Conservation (phyloP, 2,797 vertebrate species). For the Phataginus tricuspis region DNA sequence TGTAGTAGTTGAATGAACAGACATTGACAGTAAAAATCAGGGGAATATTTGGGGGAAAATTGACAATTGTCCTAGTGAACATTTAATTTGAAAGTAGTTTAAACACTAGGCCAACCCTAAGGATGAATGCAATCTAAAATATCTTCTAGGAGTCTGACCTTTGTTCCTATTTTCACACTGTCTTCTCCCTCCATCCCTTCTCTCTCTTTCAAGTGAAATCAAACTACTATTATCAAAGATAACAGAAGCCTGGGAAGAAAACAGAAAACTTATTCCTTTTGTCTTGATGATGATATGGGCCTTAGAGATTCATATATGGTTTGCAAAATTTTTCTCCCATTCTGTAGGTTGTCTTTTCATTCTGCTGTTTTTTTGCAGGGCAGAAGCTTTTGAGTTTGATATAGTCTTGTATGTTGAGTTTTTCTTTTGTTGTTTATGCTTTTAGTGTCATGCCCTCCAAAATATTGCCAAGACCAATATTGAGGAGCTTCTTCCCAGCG, state of each 20-base stretch:
- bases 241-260: neutral
- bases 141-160: neutral
- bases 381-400: neutral
- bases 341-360: neutral
- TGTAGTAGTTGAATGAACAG: neutral
- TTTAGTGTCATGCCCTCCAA: neutral
- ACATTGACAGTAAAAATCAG: neutral
- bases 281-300: neutral
- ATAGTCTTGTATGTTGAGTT: neutral
- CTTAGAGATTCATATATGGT: neutral
- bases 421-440: neutral
- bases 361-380: neutral
- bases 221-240: neutral
- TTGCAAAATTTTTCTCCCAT: neutral
- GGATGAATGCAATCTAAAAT: neutral
- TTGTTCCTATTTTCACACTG: neutral
- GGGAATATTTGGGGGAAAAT: neutral
- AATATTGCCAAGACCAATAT: neutral
- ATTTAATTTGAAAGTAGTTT: neutral
- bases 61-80: neutral
- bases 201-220: neutral
- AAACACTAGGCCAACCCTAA: neutral
- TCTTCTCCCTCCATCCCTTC: neutral
- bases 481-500: neutral
- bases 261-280: neutral